phyloP scores from a whole-genome alignment of 2,888 invertebrate genomes.

The Drosophila quasianomalipes region DNA sequence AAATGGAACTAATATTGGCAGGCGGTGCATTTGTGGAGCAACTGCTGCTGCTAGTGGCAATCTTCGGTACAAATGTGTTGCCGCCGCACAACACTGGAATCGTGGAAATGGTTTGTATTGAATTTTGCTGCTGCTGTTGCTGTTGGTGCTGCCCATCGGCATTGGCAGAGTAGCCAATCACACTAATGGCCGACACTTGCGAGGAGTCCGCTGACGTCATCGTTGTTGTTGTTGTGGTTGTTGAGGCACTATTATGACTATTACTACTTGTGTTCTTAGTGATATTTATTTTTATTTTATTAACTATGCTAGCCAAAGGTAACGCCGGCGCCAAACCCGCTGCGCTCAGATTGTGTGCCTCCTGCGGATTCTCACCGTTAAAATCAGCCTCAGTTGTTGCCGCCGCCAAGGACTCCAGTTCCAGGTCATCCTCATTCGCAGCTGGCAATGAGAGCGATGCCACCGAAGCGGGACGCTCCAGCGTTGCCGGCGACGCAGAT shows the following conservation, averaged over 20 bases:
- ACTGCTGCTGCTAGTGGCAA: conserved; percentile 52
- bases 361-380: conserved; percentile 89
- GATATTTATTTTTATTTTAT: conserved; percentile 93
- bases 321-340: conserved; percentile 85
- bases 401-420: conserved; percentile 30
- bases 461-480: conserved; percentile 86
- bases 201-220: conserved; percentile 49
- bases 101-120: conserved; percentile 82
- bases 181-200: conserved; percentile 71
- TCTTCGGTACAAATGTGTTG: conserved; percentile 73
- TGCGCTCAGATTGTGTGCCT: conserved; percentile 85
- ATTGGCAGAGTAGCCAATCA: conserved; percentile 61
- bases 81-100: conserved; percentile 85
- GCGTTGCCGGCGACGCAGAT: conserved; percentile 73
- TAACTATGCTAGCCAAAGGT: conserved; percentile 84
- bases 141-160: conserved; percentile 44
- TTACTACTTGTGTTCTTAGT: conserved; percentile 88
- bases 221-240: conserved; percentile 39
- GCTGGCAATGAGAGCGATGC: conserved; percentile 63
- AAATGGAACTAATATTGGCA: conserved; percentile 80
- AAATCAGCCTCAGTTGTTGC: conserved; percentile 50
- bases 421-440: conserved; percentile 55
- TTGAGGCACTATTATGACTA: conserved; percentile 79
- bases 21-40: conserved; percentile 52
- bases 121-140: conserved; percentile 54